Percentiles rank a stretch among this genome's conserved stretches.
Conservation (phyloP, 2,113 vertebrate species). For the Myiozetetes cayanensis region DNA sequence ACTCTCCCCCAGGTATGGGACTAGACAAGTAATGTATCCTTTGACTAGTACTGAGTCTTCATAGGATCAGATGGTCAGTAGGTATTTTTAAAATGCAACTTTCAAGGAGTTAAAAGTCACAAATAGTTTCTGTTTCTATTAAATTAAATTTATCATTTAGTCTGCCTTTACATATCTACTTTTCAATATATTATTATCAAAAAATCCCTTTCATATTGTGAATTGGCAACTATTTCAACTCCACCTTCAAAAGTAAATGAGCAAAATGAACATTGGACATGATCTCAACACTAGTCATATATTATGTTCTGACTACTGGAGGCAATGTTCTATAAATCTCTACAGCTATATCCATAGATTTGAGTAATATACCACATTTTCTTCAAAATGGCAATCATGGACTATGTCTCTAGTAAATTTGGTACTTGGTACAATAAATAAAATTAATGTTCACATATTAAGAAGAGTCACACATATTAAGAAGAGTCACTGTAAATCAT, state of each 20-base stretch:
- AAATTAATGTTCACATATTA: slow-evolving; percentile 19
- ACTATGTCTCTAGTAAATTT: slow-evolving; percentile 3
- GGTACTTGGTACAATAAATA: slow-evolving; percentile 43
- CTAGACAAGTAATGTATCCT: neutral
- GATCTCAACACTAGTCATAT: slow-evolving; percentile 30
- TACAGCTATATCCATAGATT: slow-evolving; percentile 17
- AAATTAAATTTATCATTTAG: neutral
- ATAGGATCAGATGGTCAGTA: neutral
- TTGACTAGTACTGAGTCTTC: neutral
- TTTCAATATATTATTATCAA: neutral
- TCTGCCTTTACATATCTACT: neutral
- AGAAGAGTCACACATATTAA: neutral
- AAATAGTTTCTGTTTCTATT: neutral
- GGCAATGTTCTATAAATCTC: slow-evolving; percentile 37
- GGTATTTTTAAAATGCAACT: neutral
- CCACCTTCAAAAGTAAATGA: slow-evolving; percentile 41
- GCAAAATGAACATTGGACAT: slow-evolving; percentile 16
- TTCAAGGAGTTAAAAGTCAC: neutral
- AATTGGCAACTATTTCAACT: slow-evolving; percentile 24
- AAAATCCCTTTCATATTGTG: neutral
- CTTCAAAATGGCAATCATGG: slow-evolving; percentile 42
- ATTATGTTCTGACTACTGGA: neutral
- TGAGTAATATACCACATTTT: slow-evolving; percentile 53
- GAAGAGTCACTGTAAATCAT: slow-evolving; percentile 36
- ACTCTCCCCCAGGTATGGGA: neutral